A percentile compares a stretch with the other conserved stretches of the same genome.
Evolutionary conservation across 2,888 invertebrate species (phyloP).

Genomic region (Ophraella communa): DNA sequence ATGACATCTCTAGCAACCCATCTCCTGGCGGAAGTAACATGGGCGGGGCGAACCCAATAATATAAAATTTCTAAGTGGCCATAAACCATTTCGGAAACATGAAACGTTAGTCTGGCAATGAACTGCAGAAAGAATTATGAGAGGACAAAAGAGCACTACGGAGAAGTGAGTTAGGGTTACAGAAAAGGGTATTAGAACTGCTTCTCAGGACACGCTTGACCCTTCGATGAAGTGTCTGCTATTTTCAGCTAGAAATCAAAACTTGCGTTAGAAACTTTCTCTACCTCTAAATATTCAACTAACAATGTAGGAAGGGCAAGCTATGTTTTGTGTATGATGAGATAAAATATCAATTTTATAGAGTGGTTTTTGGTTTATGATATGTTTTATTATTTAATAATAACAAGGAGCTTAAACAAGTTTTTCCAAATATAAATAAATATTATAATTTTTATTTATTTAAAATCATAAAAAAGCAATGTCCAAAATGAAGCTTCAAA

Average conservation of each 20-base stretch:
- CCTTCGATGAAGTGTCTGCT: conserved; percentile 33
- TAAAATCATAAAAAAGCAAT: no score
- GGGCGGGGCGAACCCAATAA: conserved; percentile 16
- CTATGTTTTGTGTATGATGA: not conserved
- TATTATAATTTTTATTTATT: no score
- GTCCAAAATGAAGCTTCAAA: no score
- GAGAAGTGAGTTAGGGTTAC: conserved; percentile 42
- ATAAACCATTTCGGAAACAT: conserved; percentile 32
- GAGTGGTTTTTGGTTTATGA: not conserved
- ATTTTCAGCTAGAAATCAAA: conserved; percentile 16
- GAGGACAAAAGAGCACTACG: conserved; percentile 40
- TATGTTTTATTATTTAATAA: not conserved
- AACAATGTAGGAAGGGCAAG: not conserved
- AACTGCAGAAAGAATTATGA: conserved; percentile 37
- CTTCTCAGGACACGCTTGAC: conserved; percentile 38
- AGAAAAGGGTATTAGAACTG: conserved; percentile 34
- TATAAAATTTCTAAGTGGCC: conserved; percentile 28
- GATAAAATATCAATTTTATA: not conserved
- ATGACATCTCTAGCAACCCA: no score
- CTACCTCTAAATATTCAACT: not conserved
- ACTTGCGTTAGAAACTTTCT: conserved; percentile 13
- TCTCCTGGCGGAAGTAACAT: not conserved
- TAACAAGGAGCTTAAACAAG: no score
- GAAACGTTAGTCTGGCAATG: conserved; percentile 35
- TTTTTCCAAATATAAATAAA: no score